A percentile compares a stretch with the other conserved stretches of the same genome.
phyloP scores from a whole-genome alignment of 2,113 vertebrate species.

The Spea bombifrons region DNA sequence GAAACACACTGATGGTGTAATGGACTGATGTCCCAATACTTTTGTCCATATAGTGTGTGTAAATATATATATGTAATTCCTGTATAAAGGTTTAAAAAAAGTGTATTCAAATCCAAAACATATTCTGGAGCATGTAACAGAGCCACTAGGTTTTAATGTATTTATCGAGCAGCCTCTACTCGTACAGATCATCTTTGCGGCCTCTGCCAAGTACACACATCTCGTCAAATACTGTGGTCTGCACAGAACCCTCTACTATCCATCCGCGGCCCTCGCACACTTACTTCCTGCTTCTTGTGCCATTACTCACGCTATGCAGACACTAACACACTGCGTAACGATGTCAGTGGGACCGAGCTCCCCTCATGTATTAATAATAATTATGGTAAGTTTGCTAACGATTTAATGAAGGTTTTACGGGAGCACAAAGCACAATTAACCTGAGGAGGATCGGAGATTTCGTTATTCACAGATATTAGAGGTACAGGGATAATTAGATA shows the following conservation, averaged over 20 bases:
- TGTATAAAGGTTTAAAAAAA: too few relatives aligned
- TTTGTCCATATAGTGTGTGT: too few relatives aligned
- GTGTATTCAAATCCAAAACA: too few relatives aligned
- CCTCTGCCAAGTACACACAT: too few relatives aligned
- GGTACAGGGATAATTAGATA: slow-evolving; percentile 42
- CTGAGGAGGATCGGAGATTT: slow-evolving; percentile 27
- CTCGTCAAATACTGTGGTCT: not conserved
- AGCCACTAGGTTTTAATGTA: too few relatives aligned
- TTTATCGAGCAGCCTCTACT: too few relatives aligned
- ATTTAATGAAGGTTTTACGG: slow-evolving; percentile 44
- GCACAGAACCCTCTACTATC: not conserved
- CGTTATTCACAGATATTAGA: slow-evolving; percentile 42
- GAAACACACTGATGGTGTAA: too few relatives aligned
- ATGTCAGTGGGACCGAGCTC: slow-evolving; percentile 15
- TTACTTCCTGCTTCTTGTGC: not conserved
- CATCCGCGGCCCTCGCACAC: not conserved
- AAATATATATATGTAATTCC: too few relatives aligned
- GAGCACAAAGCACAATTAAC: slow-evolving; percentile 42
- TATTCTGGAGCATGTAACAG: too few relatives aligned
- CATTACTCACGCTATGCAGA: slow-evolving; percentile 2
- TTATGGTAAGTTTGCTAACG: slow-evolving; percentile 44
- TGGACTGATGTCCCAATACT: too few relatives aligned
- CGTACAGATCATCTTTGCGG: too few relatives aligned
- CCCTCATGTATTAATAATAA: slow-evolving; percentile 38
- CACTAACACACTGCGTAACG: slow-evolving; percentile 2